Base-by-base conservation (phyloP, 2,797 vertebrate genomes). In the Carapus acus region DNA sequence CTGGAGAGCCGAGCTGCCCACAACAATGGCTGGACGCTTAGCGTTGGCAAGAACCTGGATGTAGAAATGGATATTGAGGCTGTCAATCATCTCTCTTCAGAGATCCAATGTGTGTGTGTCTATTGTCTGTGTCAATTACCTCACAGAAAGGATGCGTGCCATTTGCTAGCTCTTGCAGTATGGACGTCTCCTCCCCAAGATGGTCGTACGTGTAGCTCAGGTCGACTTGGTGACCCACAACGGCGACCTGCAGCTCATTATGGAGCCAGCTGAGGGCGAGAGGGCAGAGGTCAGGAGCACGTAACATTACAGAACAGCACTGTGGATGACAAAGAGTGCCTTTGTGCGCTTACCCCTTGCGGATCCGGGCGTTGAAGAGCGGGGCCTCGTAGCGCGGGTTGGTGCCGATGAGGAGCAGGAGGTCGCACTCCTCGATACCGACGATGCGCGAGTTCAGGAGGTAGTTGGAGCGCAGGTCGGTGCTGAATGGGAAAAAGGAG, bases 371-470 rank as follows among this genome's bases (percentile, higher is more conserved):
- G 49, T 99, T 99, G 77, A 99, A 98, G 19, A 99, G 83, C 0
- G 95, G 94, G 8, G 96, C 96, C 74, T 99, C 95, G 42, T 91
- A 99, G 58, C 95, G 93, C 31, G 95, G 94, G 83, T 99, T 98
- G 36, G 93, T 97, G 73, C 96, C 96, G 40, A 97, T 57, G 44
- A 99, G 80, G 70, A 99, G 89, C 68, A 99, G 77, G 49, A 93
- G 65, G 80, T 98, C 96, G 40, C 89, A 88, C 41, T 97, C 96
- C 81, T 99, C 96, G 29, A 98, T 90, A 60, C 96, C 95, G 1
- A 87, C 65, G 55, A 98, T 99, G 73, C 90, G 90, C 22, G 89
- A 86, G 81, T 99, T 99, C 76, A 98, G 82, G 72, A 99, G 86
- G 84, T 99, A 99, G 85, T 92, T 99, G 22, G 96, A 98, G 58